Percentiles rank a stretch among this genome's conserved stretches.
These are phyloP conservation scores for Lepidocolaptes lacrymiger DNA, from an alignment of 2,797 vertebrate genomes.

Conservation along the genomic window DNA sequence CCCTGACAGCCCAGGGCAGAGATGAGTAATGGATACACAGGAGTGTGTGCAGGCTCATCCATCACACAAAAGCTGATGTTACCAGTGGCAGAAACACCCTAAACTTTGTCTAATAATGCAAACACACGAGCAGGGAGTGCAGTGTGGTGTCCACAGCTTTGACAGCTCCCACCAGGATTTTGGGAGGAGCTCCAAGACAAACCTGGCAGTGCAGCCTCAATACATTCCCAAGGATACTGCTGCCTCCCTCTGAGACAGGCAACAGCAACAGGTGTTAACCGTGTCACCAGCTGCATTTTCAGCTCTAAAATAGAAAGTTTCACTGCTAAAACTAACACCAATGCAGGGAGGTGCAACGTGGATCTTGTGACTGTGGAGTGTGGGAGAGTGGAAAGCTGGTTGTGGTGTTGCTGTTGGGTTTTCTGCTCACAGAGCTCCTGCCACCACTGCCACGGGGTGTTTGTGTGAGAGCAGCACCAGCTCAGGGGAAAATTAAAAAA, in stretches of 20 bases:
- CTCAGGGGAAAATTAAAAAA: background rate
- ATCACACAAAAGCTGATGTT: background rate
- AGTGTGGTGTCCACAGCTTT: accelerated
- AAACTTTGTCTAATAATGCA: background rate
- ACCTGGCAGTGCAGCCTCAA: background rate
- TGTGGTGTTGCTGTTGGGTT: background rate
- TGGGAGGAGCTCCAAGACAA: background rate
- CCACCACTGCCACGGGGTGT: accelerated
- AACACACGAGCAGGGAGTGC: accelerated
- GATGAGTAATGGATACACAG: background rate
- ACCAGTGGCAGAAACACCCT: background rate
- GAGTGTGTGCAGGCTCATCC: background rate
- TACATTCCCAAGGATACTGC: background rate
- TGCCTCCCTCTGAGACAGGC: background rate
- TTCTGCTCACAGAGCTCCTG: background rate
- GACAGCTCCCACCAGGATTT: background rate
- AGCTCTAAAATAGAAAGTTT: background rate
- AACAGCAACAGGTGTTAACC: background rate
- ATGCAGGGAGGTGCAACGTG: background rate
- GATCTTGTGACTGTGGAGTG: accelerated
- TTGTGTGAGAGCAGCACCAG: background rate
- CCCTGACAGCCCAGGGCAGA: background rate
- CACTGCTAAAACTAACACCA: background rate
- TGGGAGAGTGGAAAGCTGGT: background rate
- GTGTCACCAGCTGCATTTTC: background rate